phyloP scores from a whole-genome alignment of 2,113 vertebrate species.

The Felis chaus region DNA sequence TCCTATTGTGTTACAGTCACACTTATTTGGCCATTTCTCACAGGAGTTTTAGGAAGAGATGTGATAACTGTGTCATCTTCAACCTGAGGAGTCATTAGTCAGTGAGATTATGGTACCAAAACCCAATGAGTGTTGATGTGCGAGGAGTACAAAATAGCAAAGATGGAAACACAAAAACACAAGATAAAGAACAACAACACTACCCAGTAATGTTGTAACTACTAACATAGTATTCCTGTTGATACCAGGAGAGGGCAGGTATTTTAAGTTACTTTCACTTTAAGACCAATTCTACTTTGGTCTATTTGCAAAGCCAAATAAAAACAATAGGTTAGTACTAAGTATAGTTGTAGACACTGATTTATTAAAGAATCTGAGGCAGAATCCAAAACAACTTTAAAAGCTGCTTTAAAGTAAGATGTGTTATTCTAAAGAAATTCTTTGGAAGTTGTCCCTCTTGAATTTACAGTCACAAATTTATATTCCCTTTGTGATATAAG shows the following conservation, averaged over 20 bases:
- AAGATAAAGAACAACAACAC: background rate
- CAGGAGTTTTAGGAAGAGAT: conserved; percentile 23
- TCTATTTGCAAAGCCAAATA: conserved; percentile 52
- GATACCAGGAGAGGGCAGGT: background rate
- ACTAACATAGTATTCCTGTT: background rate
- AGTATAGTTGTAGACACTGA: background rate
- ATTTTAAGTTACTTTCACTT: conserved; percentile 47
- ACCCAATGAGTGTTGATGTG: background rate
- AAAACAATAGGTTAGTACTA: background rate
- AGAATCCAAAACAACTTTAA: conserved; percentile 43
- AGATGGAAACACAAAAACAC: background rate
- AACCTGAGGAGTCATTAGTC: background rate
- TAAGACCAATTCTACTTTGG: background rate
- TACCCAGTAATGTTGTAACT: background rate
- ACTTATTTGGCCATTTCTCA: background rate
- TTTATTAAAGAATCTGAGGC: conserved; percentile 62
- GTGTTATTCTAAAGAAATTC: conserved; percentile 74
- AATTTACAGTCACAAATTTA: conserved; percentile 76
- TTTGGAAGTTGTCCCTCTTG: conserved; percentile 79
- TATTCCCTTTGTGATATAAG: conserved; percentile 84
- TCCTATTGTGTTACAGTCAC: background rate
- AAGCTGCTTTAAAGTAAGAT: conserved; percentile 67
- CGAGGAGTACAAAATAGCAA: background rate
- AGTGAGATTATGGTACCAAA: background rate
- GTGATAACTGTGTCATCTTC: background rate